A percentile compares a stretch with the other conserved stretches of the same genome.
These are phyloP conservation scores for Nasonovia ribisnigri DNA, from an alignment of 2,888 invertebrate species.

Conservation along the genomic window DNA sequence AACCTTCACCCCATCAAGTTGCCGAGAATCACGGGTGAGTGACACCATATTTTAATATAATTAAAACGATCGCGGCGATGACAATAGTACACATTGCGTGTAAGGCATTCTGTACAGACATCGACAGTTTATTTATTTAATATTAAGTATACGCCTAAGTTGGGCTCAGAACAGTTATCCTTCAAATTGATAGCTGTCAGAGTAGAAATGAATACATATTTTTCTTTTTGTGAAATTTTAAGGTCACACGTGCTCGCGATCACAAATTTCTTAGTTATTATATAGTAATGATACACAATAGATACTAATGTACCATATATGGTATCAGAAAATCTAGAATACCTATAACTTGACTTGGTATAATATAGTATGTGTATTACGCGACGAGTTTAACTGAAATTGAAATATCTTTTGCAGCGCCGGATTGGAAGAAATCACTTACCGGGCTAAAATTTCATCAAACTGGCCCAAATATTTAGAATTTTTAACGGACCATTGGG, in stretches of 20 bases:
- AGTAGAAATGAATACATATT: neutral
- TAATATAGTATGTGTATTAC: neutral
- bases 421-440: too few relatives aligned
- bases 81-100: neutral
- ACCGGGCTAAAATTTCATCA: too few relatives aligned
- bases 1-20: conserved; percentile 73
- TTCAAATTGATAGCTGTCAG: too few relatives aligned
- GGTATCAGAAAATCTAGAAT: neutral
- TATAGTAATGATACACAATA: too few relatives aligned
- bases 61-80: neutral
- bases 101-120: neutral
- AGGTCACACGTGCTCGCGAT: neutral
- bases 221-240: neutral
- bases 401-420: too few relatives aligned
- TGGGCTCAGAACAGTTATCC: too few relatives aligned
- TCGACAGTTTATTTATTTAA: neutral
- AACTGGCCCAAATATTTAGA: too few relatives aligned
- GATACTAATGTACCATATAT: too few relatives aligned
- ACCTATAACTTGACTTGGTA: neutral
- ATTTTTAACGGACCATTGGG: too few relatives aligned
- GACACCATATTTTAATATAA: neutral
- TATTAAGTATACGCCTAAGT: too few relatives aligned
- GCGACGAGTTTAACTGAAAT: neutral
- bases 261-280: neutral
- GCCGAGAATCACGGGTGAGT: conserved; percentile 74